Evolutionary conservation across 2,888 invertebrate species (phyloP).

Genomic region (Thumatha senex): DNA sequence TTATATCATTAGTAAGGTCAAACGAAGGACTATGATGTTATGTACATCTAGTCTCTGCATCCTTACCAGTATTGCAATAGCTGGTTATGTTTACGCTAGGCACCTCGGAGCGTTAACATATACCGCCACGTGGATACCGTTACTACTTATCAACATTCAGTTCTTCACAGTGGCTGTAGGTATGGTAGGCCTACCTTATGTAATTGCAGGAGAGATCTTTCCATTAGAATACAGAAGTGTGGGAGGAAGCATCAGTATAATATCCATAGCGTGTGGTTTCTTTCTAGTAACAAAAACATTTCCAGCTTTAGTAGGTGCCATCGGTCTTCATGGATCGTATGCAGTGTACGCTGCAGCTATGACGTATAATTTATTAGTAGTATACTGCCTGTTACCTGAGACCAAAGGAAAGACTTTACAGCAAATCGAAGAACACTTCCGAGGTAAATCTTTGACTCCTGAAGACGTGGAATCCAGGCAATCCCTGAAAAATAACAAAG

Average conservation of each 20-base stretch:
- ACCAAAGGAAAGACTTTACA: constrained; percentile 85
- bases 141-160: constrained; percentile 73
- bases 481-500: constrained; percentile 24
- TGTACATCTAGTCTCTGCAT: constrained; percentile 80
- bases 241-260: constrained; percentile 83
- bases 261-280: constrained; percentile 78
- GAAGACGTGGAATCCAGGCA: constrained; percentile 38
- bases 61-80: constrained; percentile 74
- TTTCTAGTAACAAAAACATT: constrained; percentile 85
- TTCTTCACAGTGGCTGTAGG: constrained; percentile 80
- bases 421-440: constrained; percentile 84
- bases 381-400: constrained; percentile 84
- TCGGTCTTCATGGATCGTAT: constrained; percentile 80
- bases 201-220: constrained; percentile 87
- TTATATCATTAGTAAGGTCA: constrained; percentile 77
- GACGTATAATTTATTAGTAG: constrained; percentile 69
- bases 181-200: constrained; percentile 84
- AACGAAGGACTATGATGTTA: constrained; percentile 82
- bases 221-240: constrained; percentile 81
- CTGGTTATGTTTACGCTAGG: constrained; percentile 57
- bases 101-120: constrained; percentile 38
- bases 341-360: constrained; percentile 76
- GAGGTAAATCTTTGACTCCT: constrained; percentile 37
- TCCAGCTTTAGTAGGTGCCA: constrained; percentile 69
- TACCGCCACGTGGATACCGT: constrained; percentile 60